Base-by-base conservation (phyloP, 2,797 vertebrate genomes). In the Brotula barbata region DNA sequence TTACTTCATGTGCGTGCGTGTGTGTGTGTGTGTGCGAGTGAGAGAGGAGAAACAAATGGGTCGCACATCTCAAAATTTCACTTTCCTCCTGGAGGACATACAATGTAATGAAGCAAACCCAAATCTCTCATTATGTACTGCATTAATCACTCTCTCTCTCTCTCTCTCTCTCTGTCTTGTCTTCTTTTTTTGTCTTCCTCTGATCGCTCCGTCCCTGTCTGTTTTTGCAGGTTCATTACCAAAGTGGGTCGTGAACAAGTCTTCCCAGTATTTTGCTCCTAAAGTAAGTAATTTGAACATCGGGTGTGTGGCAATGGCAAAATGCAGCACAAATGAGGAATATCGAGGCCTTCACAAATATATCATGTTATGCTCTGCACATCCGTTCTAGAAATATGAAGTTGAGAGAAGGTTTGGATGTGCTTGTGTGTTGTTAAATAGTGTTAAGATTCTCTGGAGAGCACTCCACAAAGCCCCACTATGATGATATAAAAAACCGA, bases 231-330 rank as follows among this genome's bases (percentile, higher is more conserved):
- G 96, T 79, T 97, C 95, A 34, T 91, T 98, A 80, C 95, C 96
- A 9, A 98, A 96, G 81, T 98, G 96, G 96, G 95, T 97, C 68
- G 95, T 98, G 83, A 98, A 97, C 89, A 97, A 94, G 79, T 96
- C 95, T 64, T 96, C 95, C 44, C 93, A 96, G 82, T 89, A 93
- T 64, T 82, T 98, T 74, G 96, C 96, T 65, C 96, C 96, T 59
- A 94, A 92, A 62, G 96, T 98, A 89, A 94, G 91, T 89, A 17
- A 43, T 71, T 72, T 70, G 17, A 51, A 63, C 37, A 69, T 53
- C 46, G 52, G 61, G 54, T 63, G 42, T 60, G 25, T 59, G 39
- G 20, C 5, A 28, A 48, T 53, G 41, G 56, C 39, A 40, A 33
- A 8, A 33, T 31, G 42, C 25, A 44, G 14, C 19, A 20, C 41